Evolutionary conservation across 2,113 vertebrate genomes (phyloP).

Genomic region (Melanerpes formicivorus): DNA sequence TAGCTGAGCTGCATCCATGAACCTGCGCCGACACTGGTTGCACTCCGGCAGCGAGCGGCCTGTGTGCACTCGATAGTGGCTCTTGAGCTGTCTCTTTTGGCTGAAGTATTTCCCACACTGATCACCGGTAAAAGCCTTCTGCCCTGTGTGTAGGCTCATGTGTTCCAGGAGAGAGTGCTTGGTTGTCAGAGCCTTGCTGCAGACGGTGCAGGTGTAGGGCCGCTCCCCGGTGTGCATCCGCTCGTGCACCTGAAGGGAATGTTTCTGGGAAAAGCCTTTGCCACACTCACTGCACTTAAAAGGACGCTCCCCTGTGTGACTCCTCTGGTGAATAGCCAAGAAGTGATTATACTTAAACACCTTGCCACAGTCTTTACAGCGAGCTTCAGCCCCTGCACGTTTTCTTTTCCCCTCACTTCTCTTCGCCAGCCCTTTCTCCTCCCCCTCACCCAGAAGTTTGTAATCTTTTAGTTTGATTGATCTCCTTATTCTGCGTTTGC

Average conservation of each 20-base stretch:
- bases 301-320: conserved; percentile 96
- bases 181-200: conserved; percentile 91
- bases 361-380: conserved; percentile 92
- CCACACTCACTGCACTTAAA: conserved; percentile 89
- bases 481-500: conserved; percentile 85
- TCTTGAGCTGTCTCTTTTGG: conserved; percentile 94
- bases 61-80: conserved; percentile 93
- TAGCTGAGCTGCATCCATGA: conserved; percentile 95
- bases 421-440: conserved; percentile 74
- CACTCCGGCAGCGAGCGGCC: conserved; percentile 92
- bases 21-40: conserved; percentile 89
- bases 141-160: conserved; percentile 93
- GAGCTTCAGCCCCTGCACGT: conserved; percentile 79
- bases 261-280: conserved; percentile 94
- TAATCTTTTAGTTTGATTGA: conserved; percentile 89
- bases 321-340: conserved; percentile 90
- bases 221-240: conserved; percentile 94
- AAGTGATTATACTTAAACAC: conserved; percentile 93
- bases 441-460: conserved; percentile 80
- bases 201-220: conserved; percentile 87
- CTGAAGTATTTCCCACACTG: conserved; percentile 93
- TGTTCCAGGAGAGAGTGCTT: conserved; percentile 94
- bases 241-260: conserved; percentile 90
- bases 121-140: conserved; percentile 92
- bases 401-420: conserved; percentile 83